Evolutionary conservation across 2,888 invertebrate species (phyloP).

Genomic region (Xiphydria camelus): DNA sequence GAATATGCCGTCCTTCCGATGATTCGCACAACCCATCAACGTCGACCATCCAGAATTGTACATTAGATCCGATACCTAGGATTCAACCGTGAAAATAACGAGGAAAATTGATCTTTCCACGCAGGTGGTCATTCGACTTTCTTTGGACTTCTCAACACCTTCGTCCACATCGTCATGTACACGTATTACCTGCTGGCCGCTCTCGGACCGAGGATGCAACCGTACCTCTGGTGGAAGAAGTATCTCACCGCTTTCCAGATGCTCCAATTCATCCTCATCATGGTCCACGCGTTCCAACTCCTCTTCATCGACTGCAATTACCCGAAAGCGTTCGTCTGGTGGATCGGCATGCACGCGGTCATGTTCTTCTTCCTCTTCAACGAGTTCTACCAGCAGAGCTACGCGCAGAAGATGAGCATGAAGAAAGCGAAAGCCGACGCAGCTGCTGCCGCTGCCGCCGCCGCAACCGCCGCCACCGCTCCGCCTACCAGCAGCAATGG

Average conservation of each 20-base stretch:
- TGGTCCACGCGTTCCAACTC: slow-evolving; percentile 91
- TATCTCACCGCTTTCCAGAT: slow-evolving; percentile 92
- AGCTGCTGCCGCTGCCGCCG: slow-evolving; percentile 26
- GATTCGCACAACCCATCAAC: too few species aligned
- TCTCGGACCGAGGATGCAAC: slow-evolving; percentile 82
- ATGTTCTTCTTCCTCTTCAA: slow-evolving; percentile 96
- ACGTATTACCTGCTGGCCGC: slow-evolving; percentile 90
- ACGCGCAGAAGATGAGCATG: slow-evolving; percentile 53
- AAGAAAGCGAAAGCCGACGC: slow-evolving; percentile 42
- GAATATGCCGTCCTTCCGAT: too few species aligned
- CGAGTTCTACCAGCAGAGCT: slow-evolving; percentile 88
- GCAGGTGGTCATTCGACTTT: slow-evolving; percentile 93
- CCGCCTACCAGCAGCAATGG: slow-evolving; percentile 25
- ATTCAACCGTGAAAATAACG: too few species aligned
- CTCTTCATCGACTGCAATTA: slow-evolving; percentile 91
- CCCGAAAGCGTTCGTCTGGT: slow-evolving; percentile 92
- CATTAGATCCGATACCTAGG: too few species aligned
- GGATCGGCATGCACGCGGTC: slow-evolving; percentile 94
- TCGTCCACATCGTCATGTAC: slow-evolving; percentile 98
- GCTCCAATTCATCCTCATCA: slow-evolving; percentile 87
- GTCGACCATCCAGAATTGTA: too few species aligned
- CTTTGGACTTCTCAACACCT: slow-evolving; percentile 92
- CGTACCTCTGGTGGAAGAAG: slow-evolving; percentile 95
- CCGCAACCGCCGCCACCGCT: slow-evolving; percentile 20
- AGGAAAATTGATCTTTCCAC: too few species aligned